Conservation (phyloP, 2,797 vertebrate species). For the Semaprochilodus insignis region DNA sequence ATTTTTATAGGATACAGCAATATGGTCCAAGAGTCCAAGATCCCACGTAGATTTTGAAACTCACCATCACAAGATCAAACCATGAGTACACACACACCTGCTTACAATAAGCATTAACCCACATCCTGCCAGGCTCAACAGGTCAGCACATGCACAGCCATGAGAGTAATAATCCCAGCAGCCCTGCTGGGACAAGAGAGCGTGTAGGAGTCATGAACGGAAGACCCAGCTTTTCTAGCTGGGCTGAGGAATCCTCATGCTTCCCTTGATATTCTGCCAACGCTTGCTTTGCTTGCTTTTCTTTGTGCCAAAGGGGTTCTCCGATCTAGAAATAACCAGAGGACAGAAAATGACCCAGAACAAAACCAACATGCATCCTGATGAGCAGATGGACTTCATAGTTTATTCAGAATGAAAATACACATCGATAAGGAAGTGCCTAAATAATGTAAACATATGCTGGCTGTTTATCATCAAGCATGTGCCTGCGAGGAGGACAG, state of each 20-base stretch:
- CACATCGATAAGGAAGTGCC: neutral
- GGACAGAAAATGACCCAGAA: constrained; percentile 18
- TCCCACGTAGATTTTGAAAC: neutral
- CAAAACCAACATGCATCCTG: constrained; percentile 5
- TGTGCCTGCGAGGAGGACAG: neutral
- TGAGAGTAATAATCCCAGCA: neutral
- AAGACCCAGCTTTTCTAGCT: constrained; percentile 18
- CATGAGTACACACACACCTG: neutral
- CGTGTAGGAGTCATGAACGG: constrained; percentile 22
- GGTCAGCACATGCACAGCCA: neutral
- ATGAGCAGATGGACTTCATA: constrained; percentile 38
- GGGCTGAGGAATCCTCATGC: constrained; percentile 4
- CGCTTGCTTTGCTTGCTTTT: neutral
- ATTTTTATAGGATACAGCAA: neutral
- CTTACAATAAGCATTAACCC: constrained; percentile 12
- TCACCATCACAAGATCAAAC: neutral
- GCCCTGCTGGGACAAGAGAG: neutral
- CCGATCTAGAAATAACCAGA: constrained; percentile 15
- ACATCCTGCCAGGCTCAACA: constrained; percentile 16
- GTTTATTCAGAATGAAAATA: constrained; percentile 31
- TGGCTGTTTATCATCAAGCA: neutral
- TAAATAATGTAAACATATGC: constrained; percentile 41
- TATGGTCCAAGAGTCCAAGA: neutral
- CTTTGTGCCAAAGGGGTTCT: constrained; percentile 23
- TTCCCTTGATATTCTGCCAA: neutral